Evolutionary conservation across 92 coral and sea anemone genomes (phyloP).

Genomic region (Palythoa grandis): DNA sequence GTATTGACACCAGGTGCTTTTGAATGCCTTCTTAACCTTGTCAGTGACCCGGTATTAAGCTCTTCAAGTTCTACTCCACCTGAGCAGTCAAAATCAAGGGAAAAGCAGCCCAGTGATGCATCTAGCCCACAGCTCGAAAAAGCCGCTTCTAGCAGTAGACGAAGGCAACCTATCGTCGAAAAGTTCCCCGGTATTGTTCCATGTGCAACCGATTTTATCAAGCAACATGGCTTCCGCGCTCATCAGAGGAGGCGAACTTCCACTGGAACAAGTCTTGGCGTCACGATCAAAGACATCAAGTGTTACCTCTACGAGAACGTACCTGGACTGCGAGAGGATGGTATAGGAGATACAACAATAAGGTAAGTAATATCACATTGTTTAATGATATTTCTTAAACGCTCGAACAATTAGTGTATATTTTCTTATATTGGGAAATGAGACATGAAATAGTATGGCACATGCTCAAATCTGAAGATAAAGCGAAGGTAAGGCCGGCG

Average conservation of each 20-base stretch:
- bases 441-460: neutral
- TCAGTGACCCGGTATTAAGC: neutral
- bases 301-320: constrained; percentile 11
- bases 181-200: constrained; percentile 36
- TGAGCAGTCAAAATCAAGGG: neutral
- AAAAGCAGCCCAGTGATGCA: neutral
- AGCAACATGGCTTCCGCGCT: constrained; percentile 47
- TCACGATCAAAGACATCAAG: constrained; percentile 21
- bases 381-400: neutral
- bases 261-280: constrained; percentile 30
- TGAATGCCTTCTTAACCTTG: neutral
- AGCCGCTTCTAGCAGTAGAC: neutral
- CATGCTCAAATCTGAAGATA: neutral
- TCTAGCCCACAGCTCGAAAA: neutral
- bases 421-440: neutral
- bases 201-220: constrained; percentile 35
- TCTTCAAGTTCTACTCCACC: neutral
- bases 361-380: neutral
- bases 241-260: constrained; percentile 43
- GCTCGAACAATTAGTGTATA: neutral
- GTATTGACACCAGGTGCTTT: constrained; percentile 39
- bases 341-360: constrained; percentile 37
- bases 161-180: constrained; percentile 14
- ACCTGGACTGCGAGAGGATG: constrained; percentile 31
- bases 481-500: neutral